Percentiles rank a stretch among this genome's conserved stretches.
Conservation (phyloP, 2,888 invertebrate genomes). For the Nemapogon koenigi region DNA sequence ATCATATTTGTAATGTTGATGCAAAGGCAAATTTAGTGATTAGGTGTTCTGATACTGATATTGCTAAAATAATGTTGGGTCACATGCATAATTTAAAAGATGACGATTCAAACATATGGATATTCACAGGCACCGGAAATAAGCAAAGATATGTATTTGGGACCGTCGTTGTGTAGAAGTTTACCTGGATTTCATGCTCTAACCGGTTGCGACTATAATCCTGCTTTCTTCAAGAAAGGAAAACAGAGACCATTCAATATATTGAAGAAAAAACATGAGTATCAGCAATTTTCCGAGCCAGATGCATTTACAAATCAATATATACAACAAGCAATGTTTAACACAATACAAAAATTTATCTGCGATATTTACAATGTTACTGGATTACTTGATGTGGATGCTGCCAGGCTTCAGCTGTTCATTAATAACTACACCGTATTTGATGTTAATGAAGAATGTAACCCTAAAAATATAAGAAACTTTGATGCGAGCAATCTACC, state of each 20-base stretch:
- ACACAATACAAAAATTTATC: neutral
- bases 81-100: conserved; percentile 14
- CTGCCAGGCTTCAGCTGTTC: neutral
- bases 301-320: neutral
- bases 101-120: conserved; percentile 12
- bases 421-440: neutral
- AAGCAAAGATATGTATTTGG: neutral
- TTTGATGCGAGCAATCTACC: conserved; percentile 10
- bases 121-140: conserved; percentile 14
- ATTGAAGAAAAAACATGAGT: neutral
- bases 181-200: conserved; percentile 4
- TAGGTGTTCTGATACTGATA: conserved; percentile 14
- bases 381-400: neutral
- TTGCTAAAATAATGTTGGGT: conserved; percentile 16
- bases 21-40: conserved; percentile 13
- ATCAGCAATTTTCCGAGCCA: neutral
- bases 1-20: conserved; percentile 9
- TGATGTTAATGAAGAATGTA: conserved; percentile 1
- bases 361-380: neutral
- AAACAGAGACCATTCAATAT: neutral
- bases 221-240: conserved; percentile 3
- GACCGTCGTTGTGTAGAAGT: conserved; percentile 3
- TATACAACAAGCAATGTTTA: neutral
- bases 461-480: conserved; percentile 8
- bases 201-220: neutral